Base-by-base conservation (phyloP, 2,888 invertebrate genomes). In the Brachynemurus nebulosus region DNA sequence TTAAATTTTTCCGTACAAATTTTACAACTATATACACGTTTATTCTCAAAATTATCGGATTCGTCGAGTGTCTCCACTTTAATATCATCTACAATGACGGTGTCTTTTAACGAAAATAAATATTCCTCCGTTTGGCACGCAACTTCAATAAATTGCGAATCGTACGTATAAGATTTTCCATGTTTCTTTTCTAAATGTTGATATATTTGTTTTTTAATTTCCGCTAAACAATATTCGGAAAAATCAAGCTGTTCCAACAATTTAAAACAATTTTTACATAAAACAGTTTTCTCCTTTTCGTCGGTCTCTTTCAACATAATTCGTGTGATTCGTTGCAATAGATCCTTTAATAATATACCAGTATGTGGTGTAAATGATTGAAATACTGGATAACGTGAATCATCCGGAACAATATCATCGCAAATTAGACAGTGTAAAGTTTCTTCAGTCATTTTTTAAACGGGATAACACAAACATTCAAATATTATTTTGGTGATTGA, bases 201-300 rank as follows among this genome's bases (percentile, higher is more conserved):
- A 21, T 46, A 44, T 39, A 54, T 50, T 33, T 48, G 48, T 40
- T 44, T 47, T 23, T 40, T 45, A 34, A 53, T 23, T 33, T 48
- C 43, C 21, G 42, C 41, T 38, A 42, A 49, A 25, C 48, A 50
- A 17, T 50, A 44, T 45, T 54, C 52, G 8, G 54, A 44, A 18
- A 45, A 48, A 46, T 51, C 51, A 30, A 51, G 47, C 43, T 52
- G 49, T 44, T 53, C 48, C 38, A 54, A 50, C 20, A 53, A 44
- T 30, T 40, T 41, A 42, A 47, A 53, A 45, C 53, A 53, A 25
- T 50, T 45, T 35, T 44, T 45, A 37, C 53, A 53, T 20, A 52
- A 45, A 44, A 49, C 47, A 18, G 45, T 50, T 12, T 25, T 18
- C 4, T 21, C 30, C 12, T 19, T 7, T 21, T n/a, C 12, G 8